Percentiles rank a stretch among this genome's conserved stretches.
phyloP scores from a whole-genome alignment of 2,113 vertebrate species.

The Halcyon senegalensis region DNA sequence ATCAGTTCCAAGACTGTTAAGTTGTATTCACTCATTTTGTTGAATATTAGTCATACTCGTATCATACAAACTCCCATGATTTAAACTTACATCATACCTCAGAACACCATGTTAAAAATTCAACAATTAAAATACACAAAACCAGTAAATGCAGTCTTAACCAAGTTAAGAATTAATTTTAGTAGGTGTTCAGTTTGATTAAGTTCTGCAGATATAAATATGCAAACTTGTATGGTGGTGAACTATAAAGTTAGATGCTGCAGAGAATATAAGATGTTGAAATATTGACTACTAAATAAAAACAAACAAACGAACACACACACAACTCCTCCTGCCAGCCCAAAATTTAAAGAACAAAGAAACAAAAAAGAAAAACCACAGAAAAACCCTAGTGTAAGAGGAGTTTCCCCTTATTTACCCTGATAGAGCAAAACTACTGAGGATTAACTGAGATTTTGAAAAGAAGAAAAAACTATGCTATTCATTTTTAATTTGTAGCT shows the following conservation, averaged over 20 bases:
- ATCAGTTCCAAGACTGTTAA: neutral
- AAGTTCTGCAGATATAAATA: neutral
- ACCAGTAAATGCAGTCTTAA: neutral
- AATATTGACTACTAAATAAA: neutral
- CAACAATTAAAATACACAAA: neutral
- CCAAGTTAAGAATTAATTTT: neutral
- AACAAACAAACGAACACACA: neutral
- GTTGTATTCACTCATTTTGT: neutral
- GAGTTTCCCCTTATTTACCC: constrained; percentile 7
- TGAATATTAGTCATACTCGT: neutral
- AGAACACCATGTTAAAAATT: neutral
- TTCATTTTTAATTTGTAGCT: neutral
- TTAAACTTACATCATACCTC: neutral
- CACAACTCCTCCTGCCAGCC: neutral
- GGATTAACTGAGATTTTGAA: neutral
- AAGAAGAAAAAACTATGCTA: neutral
- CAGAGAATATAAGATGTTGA: neutral
- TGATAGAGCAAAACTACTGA: neutral
- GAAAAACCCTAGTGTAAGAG: neutral
- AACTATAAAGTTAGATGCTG: neutral
- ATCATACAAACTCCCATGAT: neutral
- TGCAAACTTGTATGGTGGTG: neutral
- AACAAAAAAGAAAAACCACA: neutral
- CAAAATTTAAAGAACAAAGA: neutral
- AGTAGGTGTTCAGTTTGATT: neutral